Evolutionary conservation across 2,113 vertebrate species (phyloP).

Genomic region (Carassius auratus): DNA sequence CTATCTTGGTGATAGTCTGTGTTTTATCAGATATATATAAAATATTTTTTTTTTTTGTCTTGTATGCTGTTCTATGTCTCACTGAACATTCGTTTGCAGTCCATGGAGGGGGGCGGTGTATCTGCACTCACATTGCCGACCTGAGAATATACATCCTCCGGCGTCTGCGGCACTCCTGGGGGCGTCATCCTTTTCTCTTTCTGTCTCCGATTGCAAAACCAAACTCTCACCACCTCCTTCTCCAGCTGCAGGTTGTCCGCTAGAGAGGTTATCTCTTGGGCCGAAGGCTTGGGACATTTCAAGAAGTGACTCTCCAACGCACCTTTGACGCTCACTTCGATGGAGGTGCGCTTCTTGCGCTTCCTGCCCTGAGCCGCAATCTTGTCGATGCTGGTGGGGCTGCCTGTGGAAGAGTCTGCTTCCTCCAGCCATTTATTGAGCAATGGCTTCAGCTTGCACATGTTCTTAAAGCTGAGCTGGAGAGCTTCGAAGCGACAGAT

Average conservation of each 20-base stretch:
- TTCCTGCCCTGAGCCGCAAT: constrained; percentile 92
- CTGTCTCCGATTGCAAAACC: constrained; percentile 99
- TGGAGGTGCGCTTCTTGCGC: constrained; percentile 93
- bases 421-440: constrained; percentile 95
- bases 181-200: constrained; percentile 99
- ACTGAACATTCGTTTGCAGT: constrained; percentile 97
- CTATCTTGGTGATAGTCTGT: constrained; percentile 79
- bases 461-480: constrained; percentile 83
- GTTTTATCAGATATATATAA: constrained; percentile 74
- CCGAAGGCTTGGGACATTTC: constrained; percentile 95
- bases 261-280: constrained; percentile 92
- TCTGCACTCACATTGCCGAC: constrained; percentile 98
- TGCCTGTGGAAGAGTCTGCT: constrained; percentile 91
- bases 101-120: constrained; percentile 96
- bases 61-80: constrained; percentile 79
- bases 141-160: constrained; percentile 98
- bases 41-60: constrained; percentile 66
- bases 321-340: constrained; percentile 93
- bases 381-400: constrained; percentile 94
- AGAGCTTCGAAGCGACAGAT: constrained; percentile 79
- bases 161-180: constrained; percentile 94
- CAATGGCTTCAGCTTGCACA: constrained; percentile 88
- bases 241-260: constrained; percentile 94
- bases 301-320: constrained; percentile 96
- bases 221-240: constrained; percentile 95